Conservation (phyloP, 2,113 vertebrate species). For the Noctilio leporinus region DNA sequence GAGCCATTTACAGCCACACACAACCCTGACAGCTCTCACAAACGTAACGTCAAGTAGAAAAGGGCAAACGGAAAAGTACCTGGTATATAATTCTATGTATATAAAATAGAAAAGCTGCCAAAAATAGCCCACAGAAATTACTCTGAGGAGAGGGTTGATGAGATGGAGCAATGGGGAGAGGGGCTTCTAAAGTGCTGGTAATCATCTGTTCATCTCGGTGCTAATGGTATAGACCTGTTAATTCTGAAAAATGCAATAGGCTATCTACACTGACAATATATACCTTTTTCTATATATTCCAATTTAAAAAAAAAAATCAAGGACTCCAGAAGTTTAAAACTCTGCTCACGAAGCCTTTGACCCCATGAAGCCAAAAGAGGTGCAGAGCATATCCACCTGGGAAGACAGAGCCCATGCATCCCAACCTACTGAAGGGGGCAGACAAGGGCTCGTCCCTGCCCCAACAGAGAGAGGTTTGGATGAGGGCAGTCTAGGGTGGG, state of each 20-base stretch:
- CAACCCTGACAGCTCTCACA: neutral
- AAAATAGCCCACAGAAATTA: neutral
- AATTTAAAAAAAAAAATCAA: neutral
- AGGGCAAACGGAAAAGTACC: neutral
- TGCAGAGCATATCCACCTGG: neutral
- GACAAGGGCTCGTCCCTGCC: accelerated
- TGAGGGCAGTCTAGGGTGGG: neutral
- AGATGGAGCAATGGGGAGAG: neutral
- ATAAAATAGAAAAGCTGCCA: too few species aligned
- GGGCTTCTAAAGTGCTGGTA: neutral
- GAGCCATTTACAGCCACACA: accelerated
- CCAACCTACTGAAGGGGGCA: neutral
- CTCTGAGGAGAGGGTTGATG: accelerated
- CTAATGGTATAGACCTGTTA: neutral
- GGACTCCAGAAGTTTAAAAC: neutral
- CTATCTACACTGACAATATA: neutral
- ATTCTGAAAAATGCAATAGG: neutral
- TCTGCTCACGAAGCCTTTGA: neutral
- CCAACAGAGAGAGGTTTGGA: neutral
- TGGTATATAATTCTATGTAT: neutral
- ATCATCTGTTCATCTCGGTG: neutral
- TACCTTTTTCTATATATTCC: neutral
- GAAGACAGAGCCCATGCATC: neutral
- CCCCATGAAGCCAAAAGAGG: neutral
- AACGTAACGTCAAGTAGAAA: neutral